phyloP scores from a whole-genome alignment of 2,113 vertebrate species.

The Lutjanus erythropterus region DNA sequence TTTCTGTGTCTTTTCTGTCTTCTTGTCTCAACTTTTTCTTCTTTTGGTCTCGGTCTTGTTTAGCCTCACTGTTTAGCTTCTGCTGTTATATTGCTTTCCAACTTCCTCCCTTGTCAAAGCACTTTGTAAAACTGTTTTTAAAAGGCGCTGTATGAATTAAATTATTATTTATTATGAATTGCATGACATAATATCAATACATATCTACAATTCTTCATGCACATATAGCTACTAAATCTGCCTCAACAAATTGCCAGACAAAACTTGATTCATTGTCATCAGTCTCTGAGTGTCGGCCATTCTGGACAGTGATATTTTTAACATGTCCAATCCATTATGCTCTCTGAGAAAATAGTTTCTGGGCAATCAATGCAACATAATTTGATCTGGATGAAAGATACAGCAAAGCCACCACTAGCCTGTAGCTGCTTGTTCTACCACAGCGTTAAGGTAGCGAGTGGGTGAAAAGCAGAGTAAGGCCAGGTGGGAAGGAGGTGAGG shows the following conservation, averaged over 20 bases:
- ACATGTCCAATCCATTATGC: constrained; percentile 6
- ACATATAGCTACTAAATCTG: background rate
- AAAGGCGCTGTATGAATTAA: too few species aligned
- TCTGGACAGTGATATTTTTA: background rate
- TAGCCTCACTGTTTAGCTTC: too few species aligned
- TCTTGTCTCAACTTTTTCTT: too few species aligned
- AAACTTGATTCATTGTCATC: background rate
- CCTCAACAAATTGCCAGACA: background rate
- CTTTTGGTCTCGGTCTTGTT: too few species aligned
- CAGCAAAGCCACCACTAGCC: constrained; percentile 17
- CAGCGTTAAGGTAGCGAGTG: background rate
- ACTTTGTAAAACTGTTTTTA: too few species aligned
- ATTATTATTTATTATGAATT: too few species aligned
- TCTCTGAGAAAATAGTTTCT: background rate
- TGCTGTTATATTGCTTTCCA: too few species aligned
- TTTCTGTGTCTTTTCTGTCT: too few species aligned
- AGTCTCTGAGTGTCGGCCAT: background rate
- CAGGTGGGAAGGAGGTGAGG: background rate
- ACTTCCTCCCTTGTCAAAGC: too few species aligned
- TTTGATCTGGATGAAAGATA: constrained; percentile 36
- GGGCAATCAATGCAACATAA: constrained; percentile 29
- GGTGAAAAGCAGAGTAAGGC: background rate
- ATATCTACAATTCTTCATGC: background rate
- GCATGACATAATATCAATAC: too few species aligned
- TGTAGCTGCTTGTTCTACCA: constrained; percentile 7